Evolutionary conservation across 1,140 invertebrate species (phyloP), one percentile per base, ranked within the genome.

Genomic region (Chrysomallon squamiferum): DNA sequence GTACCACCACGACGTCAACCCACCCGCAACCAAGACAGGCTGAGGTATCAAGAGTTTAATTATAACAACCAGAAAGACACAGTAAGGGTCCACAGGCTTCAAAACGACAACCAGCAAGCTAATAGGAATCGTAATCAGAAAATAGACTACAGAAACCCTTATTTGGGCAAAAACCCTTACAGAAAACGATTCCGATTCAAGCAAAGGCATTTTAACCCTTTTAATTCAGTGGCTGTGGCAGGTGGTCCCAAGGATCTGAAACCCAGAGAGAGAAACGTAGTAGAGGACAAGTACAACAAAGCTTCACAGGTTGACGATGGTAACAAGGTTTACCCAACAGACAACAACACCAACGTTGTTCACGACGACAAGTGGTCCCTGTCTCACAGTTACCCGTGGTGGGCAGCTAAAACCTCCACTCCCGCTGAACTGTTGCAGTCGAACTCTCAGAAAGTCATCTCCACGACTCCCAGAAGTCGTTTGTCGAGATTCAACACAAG

Each of bases 301-400:
- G n/a, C 50, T 13, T 47, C n/a, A 5, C 45, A 47, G 5, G 15
- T 6, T 1, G 5, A 47, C 45, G 25, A 47, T n/a, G 9, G n/a
- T 41, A 20, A 41, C 6, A 13, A 18, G 18, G 33, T 32, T 33
- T 15, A 58, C 56, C 18, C 18, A 0, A 38, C n/a, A 20, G 22
- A 18, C 2, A 22, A 20, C 9, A 43, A 38, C 6, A 20, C n/a
- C 11, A 20, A 15, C 38, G n/a, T 9, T 13, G 38, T 9, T n/a
- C 58, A 38, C 18, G 18, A n/a, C 3, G 35, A 38, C 35, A 59
- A 59, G 38, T 59, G 58, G 58, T 35, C 32, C 38, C 29, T 59
- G 29, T 32, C 38, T 11, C 58, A 43, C 15, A 38, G 15, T 43
- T 43, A 59, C 35, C 58, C 58, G 3, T 59, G 58, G 58, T 59